phyloP scores from a whole-genome alignment of 1,140 invertebrate species.

The Armadillidium nasatum region DNA sequence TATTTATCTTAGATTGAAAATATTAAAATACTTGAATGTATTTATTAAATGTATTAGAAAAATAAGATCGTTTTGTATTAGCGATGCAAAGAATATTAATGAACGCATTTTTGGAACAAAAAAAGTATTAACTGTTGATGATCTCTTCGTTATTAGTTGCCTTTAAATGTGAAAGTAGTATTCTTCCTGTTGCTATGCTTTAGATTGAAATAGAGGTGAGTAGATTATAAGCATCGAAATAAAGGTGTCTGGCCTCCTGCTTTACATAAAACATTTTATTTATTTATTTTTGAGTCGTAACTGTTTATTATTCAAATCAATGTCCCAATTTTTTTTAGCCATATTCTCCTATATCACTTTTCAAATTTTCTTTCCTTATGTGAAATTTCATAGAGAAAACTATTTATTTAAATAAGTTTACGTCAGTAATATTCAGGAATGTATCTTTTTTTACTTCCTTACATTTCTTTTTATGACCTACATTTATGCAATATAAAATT shows the following conservation, averaged over 20 bases:
- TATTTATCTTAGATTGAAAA: conserved; percentile 42
- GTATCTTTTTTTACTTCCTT: neutral
- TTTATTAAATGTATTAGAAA: neutral
- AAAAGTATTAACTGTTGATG: neutral
- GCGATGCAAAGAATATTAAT: neutral
- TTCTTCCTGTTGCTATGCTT: neutral
- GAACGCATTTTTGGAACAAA: too few relatives aligned
- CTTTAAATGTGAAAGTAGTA: neutral
- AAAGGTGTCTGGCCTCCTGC: neutral
- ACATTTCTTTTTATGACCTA: neutral
- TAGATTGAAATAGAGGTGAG: neutral
- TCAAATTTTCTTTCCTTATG: too few relatives aligned
- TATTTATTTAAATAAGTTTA: neutral
- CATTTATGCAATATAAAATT: neutral
- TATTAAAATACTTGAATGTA: neutral
- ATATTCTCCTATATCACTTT: neutral
- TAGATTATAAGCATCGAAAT: neutral
- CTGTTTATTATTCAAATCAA: neutral
- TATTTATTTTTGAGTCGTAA: neutral
- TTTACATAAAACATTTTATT: neutral
- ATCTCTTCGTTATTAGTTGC: neutral
- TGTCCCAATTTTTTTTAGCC: neutral
- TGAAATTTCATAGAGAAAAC: neutral
- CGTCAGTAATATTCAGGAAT: neutral
- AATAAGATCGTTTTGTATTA: neutral